Percentiles rank a stretch among this genome's conserved stretches.
phyloP scores from a whole-genome alignment of 2,797 vertebrate species.

The Hippopotamyrus pictus region DNA sequence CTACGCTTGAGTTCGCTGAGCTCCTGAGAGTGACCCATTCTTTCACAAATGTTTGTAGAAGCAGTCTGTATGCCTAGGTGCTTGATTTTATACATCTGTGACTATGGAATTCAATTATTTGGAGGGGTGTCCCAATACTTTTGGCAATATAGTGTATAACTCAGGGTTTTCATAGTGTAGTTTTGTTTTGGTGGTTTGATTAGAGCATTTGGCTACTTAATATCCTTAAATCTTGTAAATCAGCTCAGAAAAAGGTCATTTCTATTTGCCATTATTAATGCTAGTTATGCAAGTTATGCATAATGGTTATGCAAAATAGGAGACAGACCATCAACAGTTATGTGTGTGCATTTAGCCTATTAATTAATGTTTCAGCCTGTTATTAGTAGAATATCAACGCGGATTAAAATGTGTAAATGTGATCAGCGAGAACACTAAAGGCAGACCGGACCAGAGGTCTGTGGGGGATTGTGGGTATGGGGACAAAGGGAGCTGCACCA shows the following conservation, averaged over 20 bases:
- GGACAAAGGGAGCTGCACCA: background rate
- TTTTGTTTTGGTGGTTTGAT: background rate
- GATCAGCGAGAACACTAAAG: background rate
- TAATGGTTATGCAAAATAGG: background rate
- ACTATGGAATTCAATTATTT: too few species aligned
- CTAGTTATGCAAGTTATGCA: too few species aligned
- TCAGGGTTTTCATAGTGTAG: too few species aligned
- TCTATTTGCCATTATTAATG: background rate
- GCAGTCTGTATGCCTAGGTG: too few species aligned
- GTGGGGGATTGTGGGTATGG: background rate
- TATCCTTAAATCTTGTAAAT: background rate
- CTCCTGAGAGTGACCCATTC: too few species aligned
- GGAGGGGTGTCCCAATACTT: too few species aligned
- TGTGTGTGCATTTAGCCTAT: background rate
- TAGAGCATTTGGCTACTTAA: background rate
- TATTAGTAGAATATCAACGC: background rate
- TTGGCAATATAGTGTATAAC: background rate
- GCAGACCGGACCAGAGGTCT: background rate
- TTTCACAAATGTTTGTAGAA: too few species aligned
- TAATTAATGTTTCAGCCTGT: background rate
- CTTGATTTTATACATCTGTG: too few species aligned
- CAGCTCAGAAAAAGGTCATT: background rate
- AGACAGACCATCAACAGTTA: background rate
- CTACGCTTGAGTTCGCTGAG: too few species aligned
- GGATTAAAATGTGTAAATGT: too few species aligned